phyloP scores from a whole-genome alignment of 2,888 invertebrate species.

The Salpingus planirostris region DNA sequence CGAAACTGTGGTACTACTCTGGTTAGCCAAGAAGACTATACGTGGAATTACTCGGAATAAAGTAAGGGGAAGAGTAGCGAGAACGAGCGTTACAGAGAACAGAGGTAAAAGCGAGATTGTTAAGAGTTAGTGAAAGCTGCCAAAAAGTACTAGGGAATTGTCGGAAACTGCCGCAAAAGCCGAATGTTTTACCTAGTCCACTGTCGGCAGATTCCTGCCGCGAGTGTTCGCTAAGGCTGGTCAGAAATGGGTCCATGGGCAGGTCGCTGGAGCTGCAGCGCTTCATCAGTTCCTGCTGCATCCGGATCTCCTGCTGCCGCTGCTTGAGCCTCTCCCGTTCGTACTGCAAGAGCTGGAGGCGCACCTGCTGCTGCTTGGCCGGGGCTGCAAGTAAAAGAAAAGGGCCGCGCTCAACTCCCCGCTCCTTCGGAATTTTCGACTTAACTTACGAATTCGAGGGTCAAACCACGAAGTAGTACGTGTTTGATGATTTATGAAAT shows the following conservation, averaged over 20 bases:
- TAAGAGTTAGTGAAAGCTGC: too few species aligned
- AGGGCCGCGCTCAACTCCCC: too few species aligned
- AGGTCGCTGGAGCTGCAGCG: slow-evolving; percentile 56
- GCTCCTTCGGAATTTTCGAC: slow-evolving; percentile 1
- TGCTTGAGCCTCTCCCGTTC: slow-evolving; percentile 84
- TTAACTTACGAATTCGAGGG: slow-evolving; percentile 91
- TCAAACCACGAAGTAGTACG: slow-evolving; percentile 97
- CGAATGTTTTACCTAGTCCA: slow-evolving; percentile 81
- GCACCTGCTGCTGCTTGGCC: slow-evolving; percentile 64
- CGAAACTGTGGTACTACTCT: too few species aligned
- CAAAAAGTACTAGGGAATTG: neutral
- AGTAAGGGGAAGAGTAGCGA: too few species aligned
- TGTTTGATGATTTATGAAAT: slow-evolving; percentile 87
- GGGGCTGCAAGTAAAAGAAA: slow-evolving; percentile 48
- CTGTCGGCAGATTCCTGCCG: slow-evolving; percentile 93
- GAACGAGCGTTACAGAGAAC: too few species aligned
- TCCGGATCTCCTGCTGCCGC: slow-evolving; percentile 78
- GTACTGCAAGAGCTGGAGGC: slow-evolving; percentile 75
- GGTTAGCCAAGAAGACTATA: too few species aligned
- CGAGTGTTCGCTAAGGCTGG: slow-evolving; percentile 78
- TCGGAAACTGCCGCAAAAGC: slow-evolving; percentile 10
- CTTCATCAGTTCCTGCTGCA: slow-evolving; percentile 67
- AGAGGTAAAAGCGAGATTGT: too few species aligned
- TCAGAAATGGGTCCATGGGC: slow-evolving; percentile 70
- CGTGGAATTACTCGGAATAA: too few species aligned